Evolutionary conservation across 2,113 vertebrate species (phyloP).

Genomic region (Holacanthus passer): DNA sequence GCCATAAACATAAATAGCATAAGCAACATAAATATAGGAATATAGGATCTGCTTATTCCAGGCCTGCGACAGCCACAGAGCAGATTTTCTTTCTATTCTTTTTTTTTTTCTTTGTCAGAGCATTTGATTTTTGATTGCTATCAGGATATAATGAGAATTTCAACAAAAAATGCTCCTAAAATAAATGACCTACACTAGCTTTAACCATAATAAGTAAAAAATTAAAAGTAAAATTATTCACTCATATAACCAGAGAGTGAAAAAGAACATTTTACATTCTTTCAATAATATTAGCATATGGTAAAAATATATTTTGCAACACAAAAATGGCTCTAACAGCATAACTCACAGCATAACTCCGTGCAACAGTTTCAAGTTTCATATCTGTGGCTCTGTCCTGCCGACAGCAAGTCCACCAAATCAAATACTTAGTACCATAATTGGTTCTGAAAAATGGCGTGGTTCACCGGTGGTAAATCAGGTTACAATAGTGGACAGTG

Average conservation of each 20-base stretch:
- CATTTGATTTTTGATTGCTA: no score
- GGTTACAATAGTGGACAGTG: slow-evolving; percentile 18
- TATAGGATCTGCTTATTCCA: no score
- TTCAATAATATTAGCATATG: not conserved
- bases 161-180: no score
- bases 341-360: not conserved
- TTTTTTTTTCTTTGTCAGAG: no score
- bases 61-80: no score
- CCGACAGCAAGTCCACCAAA: not conserved
- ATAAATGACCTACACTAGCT: no score
- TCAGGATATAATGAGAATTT: no score
- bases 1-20: no score
- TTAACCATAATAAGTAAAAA: not conserved
- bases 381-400: not conserved
- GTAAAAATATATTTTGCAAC: not conserved
- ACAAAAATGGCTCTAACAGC: not conserved
- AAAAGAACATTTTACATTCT: not conserved
- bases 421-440: not conserved
- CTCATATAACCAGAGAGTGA: not conserved
- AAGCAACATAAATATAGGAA: no score
- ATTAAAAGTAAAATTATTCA: no score
- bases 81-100: no score
- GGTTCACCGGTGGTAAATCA: slow-evolving; percentile 23
- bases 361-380: not conserved
- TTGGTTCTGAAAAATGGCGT: slow-evolving; percentile 1